phyloP scores from a whole-genome alignment of 2,113 vertebrate genomes.

The Dasyurus viverrinus region DNA sequence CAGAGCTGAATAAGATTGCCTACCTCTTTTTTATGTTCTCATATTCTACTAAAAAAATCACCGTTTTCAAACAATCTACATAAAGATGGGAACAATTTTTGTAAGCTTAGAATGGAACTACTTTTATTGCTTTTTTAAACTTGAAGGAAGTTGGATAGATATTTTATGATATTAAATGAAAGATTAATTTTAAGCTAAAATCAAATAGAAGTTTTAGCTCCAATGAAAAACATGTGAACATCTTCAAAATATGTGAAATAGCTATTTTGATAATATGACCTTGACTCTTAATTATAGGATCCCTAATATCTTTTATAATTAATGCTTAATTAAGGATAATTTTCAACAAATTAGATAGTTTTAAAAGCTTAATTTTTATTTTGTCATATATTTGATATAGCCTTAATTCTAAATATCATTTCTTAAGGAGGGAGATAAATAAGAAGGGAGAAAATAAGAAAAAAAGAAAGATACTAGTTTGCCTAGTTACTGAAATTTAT shows the following conservation, averaged over 20 bases:
- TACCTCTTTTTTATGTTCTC: constrained; percentile 47
- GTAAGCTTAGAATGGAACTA: constrained; percentile 44
- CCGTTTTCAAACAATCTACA: constrained; percentile 26
- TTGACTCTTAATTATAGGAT: constrained; percentile 52
- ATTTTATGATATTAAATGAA: constrained; percentile 44
- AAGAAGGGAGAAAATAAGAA: no score
- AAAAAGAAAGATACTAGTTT: not conserved
- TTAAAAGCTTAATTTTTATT: constrained; percentile 39
- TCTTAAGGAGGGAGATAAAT: constrained; percentile 33
- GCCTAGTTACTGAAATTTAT: not conserved
- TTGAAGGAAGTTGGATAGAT: constrained; percentile 19
- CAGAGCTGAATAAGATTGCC: constrained; percentile 39
- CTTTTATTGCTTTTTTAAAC: constrained; percentile 47
- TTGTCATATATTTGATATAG: constrained; percentile 11
- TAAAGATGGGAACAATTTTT: constrained; percentile 63
- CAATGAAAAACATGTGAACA: constrained; percentile 9
- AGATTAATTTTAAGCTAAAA: constrained; percentile 45
- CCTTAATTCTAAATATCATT: constrained; percentile 6
- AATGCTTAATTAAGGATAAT: not conserved
- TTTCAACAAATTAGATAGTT: constrained; percentile 25
- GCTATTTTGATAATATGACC: constrained; percentile 41
- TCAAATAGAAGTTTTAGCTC: constrained; percentile 33
- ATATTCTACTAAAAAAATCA: constrained; percentile 37
- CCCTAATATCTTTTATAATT: constrained; percentile 20
- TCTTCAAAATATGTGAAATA: constrained; percentile 52